Conservation (phyloP, 2,888 invertebrate species). For the Oxycera nigricornis region DNA sequence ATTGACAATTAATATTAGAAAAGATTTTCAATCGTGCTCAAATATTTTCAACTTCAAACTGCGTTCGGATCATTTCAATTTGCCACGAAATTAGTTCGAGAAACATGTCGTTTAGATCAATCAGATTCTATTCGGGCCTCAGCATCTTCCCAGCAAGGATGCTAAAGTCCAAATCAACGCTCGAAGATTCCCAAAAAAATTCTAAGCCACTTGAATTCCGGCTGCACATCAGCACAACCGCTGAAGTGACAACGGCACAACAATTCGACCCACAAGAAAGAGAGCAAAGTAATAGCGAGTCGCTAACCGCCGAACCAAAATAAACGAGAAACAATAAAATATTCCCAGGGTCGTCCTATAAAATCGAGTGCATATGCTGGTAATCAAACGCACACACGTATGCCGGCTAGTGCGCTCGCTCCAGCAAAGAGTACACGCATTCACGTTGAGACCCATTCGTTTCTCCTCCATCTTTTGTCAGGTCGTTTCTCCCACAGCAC, state of each 20-base stretch:
- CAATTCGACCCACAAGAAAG: slow-evolving; percentile 23
- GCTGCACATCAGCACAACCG: slow-evolving; percentile 24
- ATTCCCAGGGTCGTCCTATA: slow-evolving; percentile 46
- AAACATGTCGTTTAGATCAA: too few species aligned
- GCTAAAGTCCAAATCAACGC: too few species aligned
- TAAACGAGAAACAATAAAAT: slow-evolving; percentile 46
- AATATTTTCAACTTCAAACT: too few species aligned
- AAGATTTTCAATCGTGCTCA: too few species aligned
- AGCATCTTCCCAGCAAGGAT: too few species aligned
- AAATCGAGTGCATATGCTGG: slow-evolving; percentile 46
- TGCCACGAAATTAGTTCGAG: too few species aligned
- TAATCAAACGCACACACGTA: slow-evolving; percentile 39
- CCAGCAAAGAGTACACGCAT: not conserved
- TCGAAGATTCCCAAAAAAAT: too few species aligned
- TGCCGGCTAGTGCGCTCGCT: slow-evolving; percentile 5
- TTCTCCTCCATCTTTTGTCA: slow-evolving; percentile 29
- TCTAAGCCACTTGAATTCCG: too few species aligned
- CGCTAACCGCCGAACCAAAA: slow-evolving; percentile 37
- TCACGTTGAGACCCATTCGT: not conserved
- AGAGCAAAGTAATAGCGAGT: slow-evolving; percentile 39
- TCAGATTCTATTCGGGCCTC: too few species aligned
- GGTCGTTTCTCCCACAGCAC: slow-evolving; percentile 8
- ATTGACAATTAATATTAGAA: too few species aligned
- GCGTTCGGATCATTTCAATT: too few species aligned
- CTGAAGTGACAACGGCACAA: slow-evolving; percentile 18